phyloP scores from a whole-genome alignment of 2,113 vertebrate species.

The Elgaria multicarinata region DNA sequence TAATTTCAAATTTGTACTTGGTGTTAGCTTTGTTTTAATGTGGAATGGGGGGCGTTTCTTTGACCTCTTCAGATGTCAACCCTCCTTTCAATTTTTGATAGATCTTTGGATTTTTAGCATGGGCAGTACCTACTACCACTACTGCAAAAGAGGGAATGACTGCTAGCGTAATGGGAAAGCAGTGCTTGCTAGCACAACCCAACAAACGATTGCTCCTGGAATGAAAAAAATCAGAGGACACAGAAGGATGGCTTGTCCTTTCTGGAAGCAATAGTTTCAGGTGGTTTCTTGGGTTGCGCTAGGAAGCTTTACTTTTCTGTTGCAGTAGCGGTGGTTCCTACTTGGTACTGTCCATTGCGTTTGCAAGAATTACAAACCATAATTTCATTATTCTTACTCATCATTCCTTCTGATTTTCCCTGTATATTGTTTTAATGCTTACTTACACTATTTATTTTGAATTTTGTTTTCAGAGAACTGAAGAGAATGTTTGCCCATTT shows the following conservation, averaged over 20 bases:
- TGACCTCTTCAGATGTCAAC: background rate
- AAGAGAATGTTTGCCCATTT: background rate
- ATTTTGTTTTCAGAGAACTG: constrained; percentile 57
- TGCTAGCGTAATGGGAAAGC: too few relatives aligned
- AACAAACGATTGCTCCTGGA: too few relatives aligned
- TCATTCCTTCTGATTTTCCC: background rate
- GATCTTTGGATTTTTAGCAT: too few relatives aligned
- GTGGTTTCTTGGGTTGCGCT: too few relatives aligned
- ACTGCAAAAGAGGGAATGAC: too few relatives aligned
- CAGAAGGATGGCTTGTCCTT: too few relatives aligned
- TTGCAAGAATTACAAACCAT: background rate
- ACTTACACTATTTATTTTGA: background rate
- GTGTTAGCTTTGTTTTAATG: background rate
- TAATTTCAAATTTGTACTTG: background rate
- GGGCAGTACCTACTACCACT: too few relatives aligned
- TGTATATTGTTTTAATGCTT: background rate
- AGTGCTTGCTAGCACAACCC: too few relatives aligned
- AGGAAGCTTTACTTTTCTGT: too few relatives aligned
- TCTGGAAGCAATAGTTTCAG: too few relatives aligned
- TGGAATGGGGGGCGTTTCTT: background rate
- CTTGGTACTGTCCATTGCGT: background rate
- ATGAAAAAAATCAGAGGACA: too few relatives aligned
- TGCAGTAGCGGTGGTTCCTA: too few relatives aligned
- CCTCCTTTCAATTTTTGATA: background rate
- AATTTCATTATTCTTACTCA: background rate